Evolutionary conservation across 1,140 invertebrate species (phyloP), one percentile per base, ranked within the genome.

Genomic region (Fragariocoptes setiger): DNA sequence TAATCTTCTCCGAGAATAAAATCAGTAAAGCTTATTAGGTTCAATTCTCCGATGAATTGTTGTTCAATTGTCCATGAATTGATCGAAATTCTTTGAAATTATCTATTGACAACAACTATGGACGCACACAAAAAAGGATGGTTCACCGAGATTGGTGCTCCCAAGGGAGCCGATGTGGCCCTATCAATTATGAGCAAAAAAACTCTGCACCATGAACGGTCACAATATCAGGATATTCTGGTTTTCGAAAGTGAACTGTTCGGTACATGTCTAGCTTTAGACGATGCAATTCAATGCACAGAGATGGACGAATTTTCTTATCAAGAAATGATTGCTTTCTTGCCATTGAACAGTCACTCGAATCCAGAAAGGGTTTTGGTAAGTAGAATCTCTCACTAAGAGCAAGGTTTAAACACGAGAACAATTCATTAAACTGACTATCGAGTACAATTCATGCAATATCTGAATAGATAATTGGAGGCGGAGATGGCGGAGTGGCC

Each of bases 391-490:
- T 17, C n/a, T 16, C 13, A n/a, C 19, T 49, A 36, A 5, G 12
- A n/a, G n/a, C n/a, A n/a, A n/a, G n/a, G n/a, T n/a, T n/a, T n/a
- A n/a, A n/a, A n/a, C n/a, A n/a, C n/a, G n/a, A n/a, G n/a, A n/a
- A n/a, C n/a, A n/a, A n/a, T n/a, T n/a, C n/a, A n/a, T n/a, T n/a
- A n/a, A n/a, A n/a, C n/a, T n/a, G n/a, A n/a, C n/a, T n/a, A n/a
- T n/a, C n/a, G n/a, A n/a, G n/a, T n/a, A n/a, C n/a, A n/a, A n/a
- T n/a, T n/a, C n/a, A n/a, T n/a, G n/a, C n/a, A n/a, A n/a, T n/a
- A n/a, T n/a, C n/a, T n/a, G n/a, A n/a, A n/a, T n/a, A n/a, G n/a
- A 85, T 99, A 46, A 79, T 99, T 35, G 90, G 90, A 2, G 90
- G 88, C 8, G 90, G 90, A 16, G 90, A 97, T 62, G 86, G 86